phyloP scores from a whole-genome alignment of 2,797 vertebrate genomes.

The Lepus townsendii region DNA sequence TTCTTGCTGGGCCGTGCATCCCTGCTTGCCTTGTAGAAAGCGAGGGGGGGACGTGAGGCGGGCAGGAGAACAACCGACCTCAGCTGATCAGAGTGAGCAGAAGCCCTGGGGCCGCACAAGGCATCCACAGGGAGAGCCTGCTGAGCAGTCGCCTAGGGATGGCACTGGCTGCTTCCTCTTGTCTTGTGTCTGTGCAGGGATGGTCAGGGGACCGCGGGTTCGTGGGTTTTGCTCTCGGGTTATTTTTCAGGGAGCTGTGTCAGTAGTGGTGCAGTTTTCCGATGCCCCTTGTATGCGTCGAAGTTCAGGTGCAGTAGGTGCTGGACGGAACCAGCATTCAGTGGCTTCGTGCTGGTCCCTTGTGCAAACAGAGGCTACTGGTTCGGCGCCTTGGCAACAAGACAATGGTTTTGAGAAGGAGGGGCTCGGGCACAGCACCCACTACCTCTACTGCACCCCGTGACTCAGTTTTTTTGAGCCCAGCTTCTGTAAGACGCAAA shows the following conservation, averaged over 20 bases:
- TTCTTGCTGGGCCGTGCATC: neutral
- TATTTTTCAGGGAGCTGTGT: neutral
- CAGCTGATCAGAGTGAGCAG: neutral
- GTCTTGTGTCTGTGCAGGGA: neutral
- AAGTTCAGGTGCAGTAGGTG: neutral
- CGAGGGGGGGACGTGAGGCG: neutral
- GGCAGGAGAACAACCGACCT: conserved; percentile 4
- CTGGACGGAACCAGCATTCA: neutral
- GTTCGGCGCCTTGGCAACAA: neutral
- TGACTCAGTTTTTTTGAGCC: neutral
- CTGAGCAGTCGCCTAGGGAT: fast-evolving
- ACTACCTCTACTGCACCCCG: fast-evolving
- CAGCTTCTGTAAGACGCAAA: neutral
- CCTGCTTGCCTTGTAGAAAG: conserved; percentile 41
- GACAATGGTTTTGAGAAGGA: too few relatives aligned
- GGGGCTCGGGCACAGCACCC: neutral
- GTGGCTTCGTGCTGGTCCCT: neutral
- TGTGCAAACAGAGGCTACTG: neutral
- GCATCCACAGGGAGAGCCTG: neutral
- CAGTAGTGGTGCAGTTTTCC: neutral
- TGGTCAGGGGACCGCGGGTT: neutral
- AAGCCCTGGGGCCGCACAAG: conserved; percentile 8
- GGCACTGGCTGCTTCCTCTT: neutral
- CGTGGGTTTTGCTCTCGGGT: neutral
- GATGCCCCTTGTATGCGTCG: neutral